Conservation (phyloP, 2,888 invertebrate species). For the Dryadula phaetusa region DNA sequence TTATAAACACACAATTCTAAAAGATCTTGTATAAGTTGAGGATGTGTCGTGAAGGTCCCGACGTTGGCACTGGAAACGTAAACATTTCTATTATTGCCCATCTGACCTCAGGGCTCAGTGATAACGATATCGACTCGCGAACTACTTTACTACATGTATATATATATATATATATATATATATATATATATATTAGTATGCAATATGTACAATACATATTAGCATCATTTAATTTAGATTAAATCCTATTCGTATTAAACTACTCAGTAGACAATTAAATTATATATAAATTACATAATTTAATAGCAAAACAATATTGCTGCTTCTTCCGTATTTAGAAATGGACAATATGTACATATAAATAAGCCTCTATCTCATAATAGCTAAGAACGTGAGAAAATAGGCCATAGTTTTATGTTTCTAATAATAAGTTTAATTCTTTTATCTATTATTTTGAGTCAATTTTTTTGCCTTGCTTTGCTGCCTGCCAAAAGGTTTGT, state of each 20-base stretch:
- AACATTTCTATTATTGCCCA: slow-evolving; percentile 40
- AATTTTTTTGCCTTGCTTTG: too few species aligned
- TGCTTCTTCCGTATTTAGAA: background rate
- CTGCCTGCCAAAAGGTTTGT: too few species aligned
- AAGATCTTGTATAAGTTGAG: slow-evolving; percentile 15
- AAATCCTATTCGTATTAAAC: background rate
- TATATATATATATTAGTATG: too few species aligned
- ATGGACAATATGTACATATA: background rate
- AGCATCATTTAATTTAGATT: too few species aligned
- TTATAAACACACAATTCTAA: slow-evolving; percentile 8
- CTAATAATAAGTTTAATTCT: background rate
- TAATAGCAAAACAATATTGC: background rate
- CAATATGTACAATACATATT: too few species aligned
- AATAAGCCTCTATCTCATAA: background rate
- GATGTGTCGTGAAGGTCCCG: slow-evolving; percentile 28
- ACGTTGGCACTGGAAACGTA: slow-evolving; percentile 25
- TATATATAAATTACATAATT: background rate
- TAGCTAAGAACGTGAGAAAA: background rate
- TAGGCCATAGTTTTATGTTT: background rate
- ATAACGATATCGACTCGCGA: slow-evolving; percentile 17
- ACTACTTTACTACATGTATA: background rate
- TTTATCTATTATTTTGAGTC: background rate
- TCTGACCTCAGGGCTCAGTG: slow-evolving; percentile 32
- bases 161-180: too few species aligned
- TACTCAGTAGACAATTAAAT: background rate